Base-by-base conservation (phyloP, 2,888 invertebrate species). In the Ornithoptera alexandrae region DNA sequence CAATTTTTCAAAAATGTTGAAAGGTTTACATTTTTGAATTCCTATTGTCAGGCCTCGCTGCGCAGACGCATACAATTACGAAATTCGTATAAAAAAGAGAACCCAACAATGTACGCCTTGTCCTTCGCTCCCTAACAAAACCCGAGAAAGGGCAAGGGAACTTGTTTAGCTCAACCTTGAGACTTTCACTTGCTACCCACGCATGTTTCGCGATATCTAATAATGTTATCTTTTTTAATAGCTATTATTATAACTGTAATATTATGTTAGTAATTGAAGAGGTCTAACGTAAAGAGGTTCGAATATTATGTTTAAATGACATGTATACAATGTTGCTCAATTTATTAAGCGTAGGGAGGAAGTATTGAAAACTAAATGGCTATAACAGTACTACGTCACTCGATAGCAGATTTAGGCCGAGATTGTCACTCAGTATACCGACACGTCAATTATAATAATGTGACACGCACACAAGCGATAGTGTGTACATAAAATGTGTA, bases 111-210 rank as follows among this genome's bases (percentile, higher is more conserved):
- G 88, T 86, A 82, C 82, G 79, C 79, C 76, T 84, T 91, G 92
- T 92, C 92, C 92, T 92, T 91, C 90, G 81, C 81, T 82, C 85
- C 88, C 88, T 82, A 89, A 91, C 89, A 91, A 91, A 91, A 92
- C 89, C 88, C 83, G 87, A 90, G 91, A 90, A 92, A 91, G 91
- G 91, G 91, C 92, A 91, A 85, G 86, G 86, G 86, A 92, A 92
- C 92, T 88, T 85, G 92, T 92, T 92, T 88, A 77, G 78, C 74
- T 79, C 84, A 90, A 87, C 89, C 88, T 92, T 86, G 89, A 82
- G 83, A 91, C 92, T 92, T 92, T 92, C 92, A 92, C 92, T 92
- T 84, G 80, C 87, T 90, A 87, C 87, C 89, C 89, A 89, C 86
- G 84, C 82, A 79, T 80, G 81, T 86, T 86, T 86, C 80, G 80